Base-by-base conservation (phyloP, 2,113 vertebrate genomes). In the Pedetes capensis region DNA sequence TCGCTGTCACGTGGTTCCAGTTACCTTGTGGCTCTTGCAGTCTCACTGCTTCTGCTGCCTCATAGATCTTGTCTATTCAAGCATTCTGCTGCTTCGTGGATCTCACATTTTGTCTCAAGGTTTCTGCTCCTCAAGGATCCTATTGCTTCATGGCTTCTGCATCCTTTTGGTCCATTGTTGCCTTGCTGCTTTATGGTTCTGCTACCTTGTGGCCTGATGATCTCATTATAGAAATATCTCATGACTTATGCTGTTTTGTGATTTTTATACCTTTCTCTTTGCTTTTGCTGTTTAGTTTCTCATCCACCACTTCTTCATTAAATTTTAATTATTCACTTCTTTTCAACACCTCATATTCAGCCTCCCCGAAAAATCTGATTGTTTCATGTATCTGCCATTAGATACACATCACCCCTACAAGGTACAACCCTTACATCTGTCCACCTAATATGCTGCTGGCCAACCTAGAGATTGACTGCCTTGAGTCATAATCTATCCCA, bases 161-260 rank as follows among this genome's bases (percentile, higher is more conserved):
- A 34, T 69, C 66, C 44, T 66, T 90, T 61, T 92, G 87, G 76
- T 71, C 86, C 66, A 72, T 44, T 25, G 74, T 39, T 95, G 63
- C 57, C 92, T 94, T 95, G 69, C 29, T 79, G 68, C 51, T 93
- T 96, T 81, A 75, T 34, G 57, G 81, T 96, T 94, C 81, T 66
- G 91, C 75, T 94, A 87, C 47, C 80, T 89, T 87, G 25, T 76
- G 81, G 79, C 6, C 87, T 69, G 51, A n/a, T 47, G 55, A 95
- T 87, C 64, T 96, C 57, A 88, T 29, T 10, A 87, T 44, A 81
- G 37, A 84, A 68, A 82, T 37, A 44, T 68, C 79, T 91, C 49
- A 87, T 47, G n/a, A 72, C 23, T n/a, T 76, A 49, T 37, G 32
- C 27, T 84, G n/a, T 80, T 37, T 76, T 72, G 85, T 14, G 71